A percentile compares a stretch with the other conserved stretches of the same genome.
Conservation (phyloP, 1,140 invertebrate species). For the Hyles euphorbiae region DNA sequence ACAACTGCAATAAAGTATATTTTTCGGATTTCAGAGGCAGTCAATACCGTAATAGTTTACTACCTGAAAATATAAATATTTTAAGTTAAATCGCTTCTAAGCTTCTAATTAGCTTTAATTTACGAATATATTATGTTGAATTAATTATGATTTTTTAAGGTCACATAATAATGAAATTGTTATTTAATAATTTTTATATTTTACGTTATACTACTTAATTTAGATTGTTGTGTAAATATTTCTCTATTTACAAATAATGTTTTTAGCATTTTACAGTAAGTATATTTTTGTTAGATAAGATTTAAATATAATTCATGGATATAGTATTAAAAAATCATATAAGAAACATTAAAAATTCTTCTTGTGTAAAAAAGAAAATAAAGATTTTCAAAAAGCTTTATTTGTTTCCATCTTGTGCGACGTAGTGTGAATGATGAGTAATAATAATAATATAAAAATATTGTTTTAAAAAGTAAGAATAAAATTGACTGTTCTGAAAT, state of each 20-base stretch:
- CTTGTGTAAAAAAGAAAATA: slow-evolving; percentile 66
- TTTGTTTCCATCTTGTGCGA: slow-evolving; percentile 1
- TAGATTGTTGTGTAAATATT: slow-evolving; percentile 67
- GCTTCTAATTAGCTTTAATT: slow-evolving; percentile 50
- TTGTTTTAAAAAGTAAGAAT: too few relatives aligned
- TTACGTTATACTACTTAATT: slow-evolving; percentile 48
- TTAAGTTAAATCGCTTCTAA: slow-evolving; percentile 35
- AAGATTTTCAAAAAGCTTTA: slow-evolving; percentile 52
- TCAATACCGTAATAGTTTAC: slow-evolving; percentile 6
- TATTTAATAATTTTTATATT: slow-evolving; percentile 51
- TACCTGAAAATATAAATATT: slow-evolving; percentile 16
- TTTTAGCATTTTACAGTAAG: slow-evolving; percentile 38
- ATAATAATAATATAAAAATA: too few relatives aligned
- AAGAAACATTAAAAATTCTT: slow-evolving; percentile 52
- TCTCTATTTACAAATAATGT: slow-evolving; percentile 46
- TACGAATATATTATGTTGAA: slow-evolving; percentile 31
- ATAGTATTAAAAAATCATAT: slow-evolving; percentile 47
- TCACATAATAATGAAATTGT: slow-evolving; percentile 37
- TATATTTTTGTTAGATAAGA: slow-evolving; percentile 28
- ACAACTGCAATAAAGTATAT: background rate
- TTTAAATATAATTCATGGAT: slow-evolving; percentile 34
- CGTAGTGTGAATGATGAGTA: too few relatives aligned
- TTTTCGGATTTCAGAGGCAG: slow-evolving; percentile 14
- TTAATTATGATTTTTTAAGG: slow-evolving; percentile 37
- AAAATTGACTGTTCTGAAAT: too few relatives aligned